Evolutionary conservation across 1,140 invertebrate species (phyloP).

Genomic region (Megalonaias nervosa): DNA sequence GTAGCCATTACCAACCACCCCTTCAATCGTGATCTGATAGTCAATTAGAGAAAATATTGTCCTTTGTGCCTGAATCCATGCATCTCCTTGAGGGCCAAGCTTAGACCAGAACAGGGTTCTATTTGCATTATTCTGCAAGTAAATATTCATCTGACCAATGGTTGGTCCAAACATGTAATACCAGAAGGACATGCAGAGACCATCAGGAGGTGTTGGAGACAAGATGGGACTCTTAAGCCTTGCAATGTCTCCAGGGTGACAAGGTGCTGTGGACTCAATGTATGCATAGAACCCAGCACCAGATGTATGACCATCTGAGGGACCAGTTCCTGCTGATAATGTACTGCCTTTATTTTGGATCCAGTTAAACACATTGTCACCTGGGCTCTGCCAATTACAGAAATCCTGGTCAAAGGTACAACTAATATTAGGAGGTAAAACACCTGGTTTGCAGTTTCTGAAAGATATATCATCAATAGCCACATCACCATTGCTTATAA

Average conservation of each 20-base stretch:
- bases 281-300: constrained; percentile 50
- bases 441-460: constrained; percentile 48
- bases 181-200: constrained; percentile 75
- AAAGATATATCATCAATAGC: constrained; percentile 65
- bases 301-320: constrained; percentile 55
- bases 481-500: constrained; percentile 40
- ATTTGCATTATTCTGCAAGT: constrained; percentile 29
- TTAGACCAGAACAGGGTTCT: constrained; percentile 48
- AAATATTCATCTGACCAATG: constrained; percentile 44
- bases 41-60: constrained; percentile 38
- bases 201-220: constrained; percentile 46
- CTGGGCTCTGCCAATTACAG: constrained; percentile 52
- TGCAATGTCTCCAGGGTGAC: constrained; percentile 77
- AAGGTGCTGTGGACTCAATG: constrained; percentile 57
- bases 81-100: constrained; percentile 45
- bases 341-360: constrained; percentile 44
- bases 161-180: constrained; percentile 82
- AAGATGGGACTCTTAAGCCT: constrained; percentile 73
- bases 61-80: constrained; percentile 48
- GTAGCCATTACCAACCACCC: constrained; percentile 45
- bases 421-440: constrained; percentile 29
- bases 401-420: constrained; percentile 58
- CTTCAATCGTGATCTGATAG: constrained; percentile 47
- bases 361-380: constrained; percentile 66
- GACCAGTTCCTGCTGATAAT: constrained; percentile 50